These are phyloP conservation scores for Eidolon helvum DNA, from an alignment of 2,113 vertebrate species.

Conservation along the genomic window DNA sequence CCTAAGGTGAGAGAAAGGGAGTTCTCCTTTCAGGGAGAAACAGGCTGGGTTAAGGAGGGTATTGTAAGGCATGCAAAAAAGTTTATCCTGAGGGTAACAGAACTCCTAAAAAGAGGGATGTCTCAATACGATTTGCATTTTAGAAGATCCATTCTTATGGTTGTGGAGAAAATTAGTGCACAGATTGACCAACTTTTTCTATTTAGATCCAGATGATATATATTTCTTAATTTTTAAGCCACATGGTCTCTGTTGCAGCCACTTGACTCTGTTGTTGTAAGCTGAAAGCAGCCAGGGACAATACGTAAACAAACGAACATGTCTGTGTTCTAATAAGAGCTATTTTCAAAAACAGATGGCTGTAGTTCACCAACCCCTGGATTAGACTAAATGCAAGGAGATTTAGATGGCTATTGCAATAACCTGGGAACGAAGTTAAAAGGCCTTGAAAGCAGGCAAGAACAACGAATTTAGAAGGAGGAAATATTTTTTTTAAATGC, in stretches of 20 bases:
- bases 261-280: not conserved
- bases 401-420: not conserved
- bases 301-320: not conserved
- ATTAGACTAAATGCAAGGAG: not conserved
- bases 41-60: not conserved
- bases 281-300: not conserved
- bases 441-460: not conserved
- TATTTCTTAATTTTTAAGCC: not conserved
- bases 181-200: not conserved
- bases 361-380: not conserved
- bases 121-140: not conserved
- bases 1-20: not conserved
- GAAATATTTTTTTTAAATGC: not conserved
- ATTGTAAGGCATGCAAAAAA: not conserved
- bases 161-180: not conserved
- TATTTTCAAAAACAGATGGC: not conserved
- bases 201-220: not conserved
- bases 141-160: not conserved
- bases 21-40: not conserved
- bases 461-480: not conserved
- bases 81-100: not conserved
- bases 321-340: not conserved
- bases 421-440: not conserved
- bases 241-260: not conserved
- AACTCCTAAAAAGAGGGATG: not conserved